These are phyloP conservation scores for Procambarus clarkii DNA, from an alignment of 1,140 invertebrate species.

Conservation along the genomic window DNA sequence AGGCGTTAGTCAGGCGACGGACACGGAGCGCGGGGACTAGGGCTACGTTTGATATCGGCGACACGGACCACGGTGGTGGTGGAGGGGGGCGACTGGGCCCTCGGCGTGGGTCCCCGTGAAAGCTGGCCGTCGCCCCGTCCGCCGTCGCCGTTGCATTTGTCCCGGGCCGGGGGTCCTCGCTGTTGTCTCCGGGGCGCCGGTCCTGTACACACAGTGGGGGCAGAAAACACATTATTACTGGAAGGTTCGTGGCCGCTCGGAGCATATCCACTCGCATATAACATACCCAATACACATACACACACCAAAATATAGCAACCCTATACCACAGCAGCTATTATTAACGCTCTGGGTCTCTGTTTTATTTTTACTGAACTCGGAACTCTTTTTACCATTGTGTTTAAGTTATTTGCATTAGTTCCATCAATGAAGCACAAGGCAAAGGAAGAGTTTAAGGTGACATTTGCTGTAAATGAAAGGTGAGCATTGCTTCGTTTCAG, in stretches of 20 bases:
- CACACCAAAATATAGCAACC: background rate
- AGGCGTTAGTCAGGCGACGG: constrained; percentile 52
- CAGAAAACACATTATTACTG: constrained; percentile 56
- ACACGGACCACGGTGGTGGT: constrained; percentile 54
- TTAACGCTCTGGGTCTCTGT: too few species aligned
- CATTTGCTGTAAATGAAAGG: too few species aligned
- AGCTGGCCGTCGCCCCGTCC: constrained; percentile 25
- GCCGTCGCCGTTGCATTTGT: constrained; percentile 57
- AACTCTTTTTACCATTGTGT: too few species aligned
- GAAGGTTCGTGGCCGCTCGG: constrained; percentile 1
- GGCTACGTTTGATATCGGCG: constrained; percentile 62
- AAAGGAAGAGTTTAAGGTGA: too few species aligned
- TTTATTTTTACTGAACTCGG: too few species aligned
- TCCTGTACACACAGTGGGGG: constrained; percentile 47
- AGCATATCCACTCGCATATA: too few species aligned
- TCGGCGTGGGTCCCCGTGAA: constrained; percentile 17
- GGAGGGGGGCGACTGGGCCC: constrained; percentile 43
- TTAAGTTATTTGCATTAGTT: too few species aligned
- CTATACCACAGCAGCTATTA: too few species aligned
- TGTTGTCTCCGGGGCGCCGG: constrained; percentile 63
- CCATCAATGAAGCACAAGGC: too few species aligned
- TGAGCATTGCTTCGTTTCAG: too few species aligned
- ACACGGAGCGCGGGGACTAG: constrained; percentile 55
- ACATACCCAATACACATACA: background rate
- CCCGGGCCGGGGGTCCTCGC: constrained; percentile 35